These are phyloP conservation scores for Crotalus tigris DNA, from an alignment of 2,113 vertebrate genomes.

Conservation along the genomic window DNA sequence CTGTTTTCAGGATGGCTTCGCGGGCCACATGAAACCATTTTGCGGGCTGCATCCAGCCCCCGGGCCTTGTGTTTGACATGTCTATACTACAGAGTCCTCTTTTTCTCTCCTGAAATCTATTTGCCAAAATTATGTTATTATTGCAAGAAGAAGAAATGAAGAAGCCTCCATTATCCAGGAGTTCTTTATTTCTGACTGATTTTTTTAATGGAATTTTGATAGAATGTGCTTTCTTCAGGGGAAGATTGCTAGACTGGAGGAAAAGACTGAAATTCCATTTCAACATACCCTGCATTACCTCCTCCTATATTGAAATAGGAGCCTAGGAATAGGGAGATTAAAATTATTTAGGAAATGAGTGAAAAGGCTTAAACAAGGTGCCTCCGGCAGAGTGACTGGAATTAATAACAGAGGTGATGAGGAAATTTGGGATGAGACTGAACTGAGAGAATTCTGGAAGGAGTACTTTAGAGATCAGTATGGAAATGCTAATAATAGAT, in stretches of 20 bases:
- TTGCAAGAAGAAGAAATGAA: not conserved
- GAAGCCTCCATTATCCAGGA: not conserved
- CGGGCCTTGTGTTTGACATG: too few species aligned
- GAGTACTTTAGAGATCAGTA: not conserved
- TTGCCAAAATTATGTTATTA: not conserved
- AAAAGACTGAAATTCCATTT: not conserved
- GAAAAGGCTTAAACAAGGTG: not conserved
- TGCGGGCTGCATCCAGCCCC: too few species aligned
- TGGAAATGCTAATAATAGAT: not conserved
- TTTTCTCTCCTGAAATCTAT: not conserved
- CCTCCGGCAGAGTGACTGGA: not conserved
- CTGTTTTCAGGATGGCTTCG: too few species aligned
- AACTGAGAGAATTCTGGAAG: not conserved
- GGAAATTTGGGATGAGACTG: not conserved
- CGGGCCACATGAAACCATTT: too few species aligned
- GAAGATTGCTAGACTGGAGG: not conserved
- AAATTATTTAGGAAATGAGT: not conserved
- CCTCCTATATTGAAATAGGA: not conserved
- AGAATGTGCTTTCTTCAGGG: not conserved
- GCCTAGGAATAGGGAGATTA: not conserved
- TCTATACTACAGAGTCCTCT: not conserved
- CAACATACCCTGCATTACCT: not conserved
- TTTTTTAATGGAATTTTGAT: not conserved
- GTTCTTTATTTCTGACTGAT: not conserved
- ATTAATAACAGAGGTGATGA: not conserved